Evolutionary conservation across 2,113 vertebrate genomes (phyloP), one percentile per base, ranked within the genome.

Genomic region (Oryzias melastigma): DNA sequence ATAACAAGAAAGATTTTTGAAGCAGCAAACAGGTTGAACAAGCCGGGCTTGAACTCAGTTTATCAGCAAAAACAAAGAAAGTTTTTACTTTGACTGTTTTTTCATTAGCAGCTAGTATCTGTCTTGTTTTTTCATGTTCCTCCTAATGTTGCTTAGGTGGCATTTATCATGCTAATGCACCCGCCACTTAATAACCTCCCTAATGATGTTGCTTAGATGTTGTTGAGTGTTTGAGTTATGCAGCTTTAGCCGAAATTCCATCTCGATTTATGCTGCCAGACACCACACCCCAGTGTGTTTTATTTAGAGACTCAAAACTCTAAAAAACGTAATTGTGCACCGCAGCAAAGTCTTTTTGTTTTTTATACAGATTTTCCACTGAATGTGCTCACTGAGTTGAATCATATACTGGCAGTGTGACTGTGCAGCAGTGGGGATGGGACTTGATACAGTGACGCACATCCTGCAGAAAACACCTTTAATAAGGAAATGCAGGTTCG

Each of bases 21-120:
- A 62, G 47, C n/a, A 18, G 22, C 22, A 58, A 84, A 86, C 85
- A 63, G 80, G 88, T 85, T 67, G 14, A 82, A 54, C 88, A 67
- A 69, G 83, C 22, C n/a, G 0, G 16, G n/a, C 52, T 18, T 24
- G 43, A 65, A 42, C 51, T 54, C 47, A 35, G 19, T 64, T 80
- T 54, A 73, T 65, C 53, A 29, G 22, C 24, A 8, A 22, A 15
- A 16, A 25, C 25, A 20, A 41, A 65, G 5, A 45, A 14, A 4
- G 7, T 13, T 4, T 25, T n/a, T 16, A 48, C n/a, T 18, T 42
- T 14, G 41, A 15, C 13, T n/a, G 50, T 59, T 43, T 8, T n/a
- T 64, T 27, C 49, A 2, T 7, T 14, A 47, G 7, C 19, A 15
- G 13, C 16, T 5, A 8, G n/a, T 19, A 3, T 47, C 46, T 18